A percentile compares a stretch with the other conserved stretches of the same genome.
phyloP scores from a whole-genome alignment of 2,113 vertebrate species.

The Chloebia gouldiae region DNA sequence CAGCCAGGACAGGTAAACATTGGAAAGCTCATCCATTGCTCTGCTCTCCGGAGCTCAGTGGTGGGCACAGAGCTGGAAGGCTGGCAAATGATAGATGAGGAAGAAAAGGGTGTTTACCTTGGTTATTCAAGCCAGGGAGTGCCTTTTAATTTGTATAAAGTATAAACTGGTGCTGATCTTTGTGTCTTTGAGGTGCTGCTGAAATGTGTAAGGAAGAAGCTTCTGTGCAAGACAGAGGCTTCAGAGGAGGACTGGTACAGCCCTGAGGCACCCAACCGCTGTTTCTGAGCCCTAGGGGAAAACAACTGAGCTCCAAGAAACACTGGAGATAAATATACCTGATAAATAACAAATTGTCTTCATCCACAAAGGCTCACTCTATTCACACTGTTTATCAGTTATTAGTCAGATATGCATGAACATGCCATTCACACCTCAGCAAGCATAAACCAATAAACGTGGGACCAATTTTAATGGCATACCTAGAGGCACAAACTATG shows the following conservation, averaged over 20 bases:
- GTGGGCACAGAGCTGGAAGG: not conserved
- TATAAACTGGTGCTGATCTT: not conserved
- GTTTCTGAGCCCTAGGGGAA: not conserved
- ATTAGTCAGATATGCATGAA: not conserved
- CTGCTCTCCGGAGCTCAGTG: fast-evolving
- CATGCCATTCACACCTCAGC: not conserved
- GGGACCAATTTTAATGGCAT: not conserved
- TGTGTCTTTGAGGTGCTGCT: not conserved
- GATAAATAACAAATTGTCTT: conserved; percentile 28
- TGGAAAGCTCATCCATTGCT: fast-evolving
- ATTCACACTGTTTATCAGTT: conserved; percentile 8
- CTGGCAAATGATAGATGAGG: not conserved
- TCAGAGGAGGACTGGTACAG: not conserved
- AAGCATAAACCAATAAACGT: not conserved
- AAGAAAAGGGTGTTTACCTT: not conserved
- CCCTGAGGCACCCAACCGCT: not conserved
- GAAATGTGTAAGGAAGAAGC: not conserved
- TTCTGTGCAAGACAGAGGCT: not conserved
- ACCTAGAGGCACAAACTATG: not conserved
- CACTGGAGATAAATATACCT: not conserved
- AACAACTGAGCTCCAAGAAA: not conserved
- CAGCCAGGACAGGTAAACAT: fast-evolving
- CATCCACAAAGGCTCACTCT: not conserved
- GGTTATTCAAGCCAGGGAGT: not conserved
- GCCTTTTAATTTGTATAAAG: not conserved